Evolutionary conservation across 2,113 vertebrate species (phyloP), one percentile per base, ranked within the genome.

Genomic region (Marmota flaviventris): DNA sequence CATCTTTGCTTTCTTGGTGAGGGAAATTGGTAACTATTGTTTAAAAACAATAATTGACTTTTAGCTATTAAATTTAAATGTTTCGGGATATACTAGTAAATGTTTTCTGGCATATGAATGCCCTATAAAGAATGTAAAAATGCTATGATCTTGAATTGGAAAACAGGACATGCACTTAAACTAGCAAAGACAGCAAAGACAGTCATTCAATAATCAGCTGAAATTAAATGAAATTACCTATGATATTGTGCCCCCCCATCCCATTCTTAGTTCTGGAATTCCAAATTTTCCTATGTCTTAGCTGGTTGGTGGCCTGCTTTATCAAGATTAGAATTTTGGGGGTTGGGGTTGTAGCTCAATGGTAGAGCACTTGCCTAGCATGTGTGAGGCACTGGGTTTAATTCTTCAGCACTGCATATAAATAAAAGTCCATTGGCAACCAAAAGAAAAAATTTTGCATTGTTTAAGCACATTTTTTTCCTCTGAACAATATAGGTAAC

Each of bases 11-110:
- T 75, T 92, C 63, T 69, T 39, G n/a, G 9, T 89, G 87, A 77
- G 73, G 42, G 22, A 86, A 78, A n/a, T 78, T 48, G 78, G 75
- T n/a, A 90, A n/a, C 85, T 96, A 12, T 42, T 95, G 76, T 70
- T 58, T 58, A 58, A 58, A 58, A 58, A 22, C 56, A 22, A 58
- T 58, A 58, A 6, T 25, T 32, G 39, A 65, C 61, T 86, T 84
- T 96, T 72, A 65, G 58, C 42, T 20, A 81, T 10, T 18, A 42
- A 67, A 45, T 83, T 11, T 58, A 75, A 83, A 89, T 69, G 37
- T 83, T 92, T 85, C 24, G 37, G 61, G 48, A 67, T 53, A 51
- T 58, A 37, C 4, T 34, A 78, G 25, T n/a, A 73, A 53, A 82
- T 69, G 37, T 63, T 94, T 79, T 63, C 79, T 89, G 27, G 58